Conservation (phyloP, 2,888 invertebrate species). For the Sialis lutaria region DNA sequence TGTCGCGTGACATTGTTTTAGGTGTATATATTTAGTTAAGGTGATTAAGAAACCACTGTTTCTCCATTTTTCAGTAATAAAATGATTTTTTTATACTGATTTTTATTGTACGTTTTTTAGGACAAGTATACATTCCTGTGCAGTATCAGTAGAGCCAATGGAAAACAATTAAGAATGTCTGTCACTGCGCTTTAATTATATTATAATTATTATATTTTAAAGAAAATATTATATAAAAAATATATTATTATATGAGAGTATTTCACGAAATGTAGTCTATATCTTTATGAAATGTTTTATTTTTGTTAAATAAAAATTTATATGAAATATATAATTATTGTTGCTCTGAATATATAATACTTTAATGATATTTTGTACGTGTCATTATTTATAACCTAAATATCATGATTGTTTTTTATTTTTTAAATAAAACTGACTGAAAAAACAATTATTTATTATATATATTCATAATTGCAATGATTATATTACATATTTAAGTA, state of each 20-base stretch:
- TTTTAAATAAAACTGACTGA: no score
- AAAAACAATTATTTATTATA: no score
- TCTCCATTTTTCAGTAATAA: background rate
- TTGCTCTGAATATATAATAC: slow-evolving; percentile 6
- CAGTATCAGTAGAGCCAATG: slow-evolving; percentile 5
- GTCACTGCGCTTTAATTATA: slow-evolving; percentile 16
- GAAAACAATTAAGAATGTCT: slow-evolving; percentile 10
- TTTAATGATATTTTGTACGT: slow-evolving; percentile 1
- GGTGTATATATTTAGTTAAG: no score
- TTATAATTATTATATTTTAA: slow-evolving; percentile 6
- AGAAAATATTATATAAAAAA: slow-evolving; percentile 12
- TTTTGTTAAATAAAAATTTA: slow-evolving; percentile 8
- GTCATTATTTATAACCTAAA: background rate
- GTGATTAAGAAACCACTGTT: no score
- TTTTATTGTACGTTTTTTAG: slow-evolving; percentile 1
- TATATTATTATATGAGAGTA: slow-evolving; percentile 5
- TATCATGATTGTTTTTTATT: background rate
- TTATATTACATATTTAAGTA: no score
- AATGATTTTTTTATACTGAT: background rate
- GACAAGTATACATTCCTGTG: slow-evolving; percentile 6
- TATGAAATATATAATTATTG: slow-evolving; percentile 7
- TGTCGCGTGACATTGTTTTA: no score
- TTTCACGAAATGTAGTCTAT: slow-evolving; percentile 7
- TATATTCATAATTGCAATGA: no score
- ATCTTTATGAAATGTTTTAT: slow-evolving; percentile 8